Conservation (phyloP, 2,888 invertebrate genomes). For the Argynnis bischoffii region DNA sequence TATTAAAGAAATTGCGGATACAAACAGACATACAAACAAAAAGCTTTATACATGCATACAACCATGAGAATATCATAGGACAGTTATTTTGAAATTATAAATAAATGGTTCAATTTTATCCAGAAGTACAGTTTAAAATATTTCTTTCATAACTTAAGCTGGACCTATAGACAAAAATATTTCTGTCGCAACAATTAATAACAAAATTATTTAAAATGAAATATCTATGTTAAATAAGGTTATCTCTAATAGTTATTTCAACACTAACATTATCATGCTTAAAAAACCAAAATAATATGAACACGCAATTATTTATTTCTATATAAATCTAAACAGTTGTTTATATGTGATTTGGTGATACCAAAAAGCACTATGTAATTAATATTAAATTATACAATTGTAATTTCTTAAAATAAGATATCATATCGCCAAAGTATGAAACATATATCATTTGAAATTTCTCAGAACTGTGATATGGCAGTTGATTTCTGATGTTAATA, state of each 20-base stretch:
- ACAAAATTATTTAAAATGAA: neutral
- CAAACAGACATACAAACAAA: no score
- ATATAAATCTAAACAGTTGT: neutral
- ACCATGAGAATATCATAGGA: no score
- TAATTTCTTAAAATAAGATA: slow-evolving; percentile 4
- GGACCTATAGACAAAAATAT: slow-evolving; percentile 6
- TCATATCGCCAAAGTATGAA: slow-evolving; percentile 5
- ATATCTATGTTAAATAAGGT: no score
- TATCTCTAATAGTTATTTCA: neutral
- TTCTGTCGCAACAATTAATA: neutral
- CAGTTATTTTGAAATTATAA: no score
- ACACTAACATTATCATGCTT: slow-evolving; percentile 10
- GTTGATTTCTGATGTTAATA: slow-evolving; percentile 26
- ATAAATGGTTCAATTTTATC: neutral
- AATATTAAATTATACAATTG: slow-evolving; percentile 3
- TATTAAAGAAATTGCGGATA: no score
- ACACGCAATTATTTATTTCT: neutral
- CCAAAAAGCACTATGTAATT: slow-evolving; percentile 15
- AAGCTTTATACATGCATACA: no score
- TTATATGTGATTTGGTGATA: slow-evolving; percentile 16
- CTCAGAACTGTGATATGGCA: slow-evolving; percentile 56
- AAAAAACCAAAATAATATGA: slow-evolving; percentile 5
- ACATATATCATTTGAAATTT: slow-evolving; percentile 44
- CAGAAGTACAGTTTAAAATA: neutral
- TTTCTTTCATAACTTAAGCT: slow-evolving; percentile 8